Evolutionary conservation across 2,888 invertebrate genomes (phyloP), one percentile per base, ranked within the genome.

Genomic region (Drosophila stalkeri): DNA sequence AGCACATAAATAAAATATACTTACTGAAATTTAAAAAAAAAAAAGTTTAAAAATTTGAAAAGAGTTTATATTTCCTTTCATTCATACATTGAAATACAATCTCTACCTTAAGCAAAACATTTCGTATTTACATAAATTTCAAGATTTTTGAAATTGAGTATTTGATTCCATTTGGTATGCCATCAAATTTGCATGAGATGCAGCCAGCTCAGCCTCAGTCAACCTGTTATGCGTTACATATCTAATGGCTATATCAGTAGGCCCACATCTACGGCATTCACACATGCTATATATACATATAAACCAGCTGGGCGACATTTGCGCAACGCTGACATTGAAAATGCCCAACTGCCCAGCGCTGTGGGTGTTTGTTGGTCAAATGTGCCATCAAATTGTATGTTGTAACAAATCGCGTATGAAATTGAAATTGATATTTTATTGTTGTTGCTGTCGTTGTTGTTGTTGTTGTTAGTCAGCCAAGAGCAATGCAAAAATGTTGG

Each of bases 311-410:
- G 72, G 68, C 72, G 68, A 81, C 76, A 75, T 78, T 82, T 88
- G 77, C 86, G 82, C 86, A 88, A 86, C 51, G 72, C 57, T 88
- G 88, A 89, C 87, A 88, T 88, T 88, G 87, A 88, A 88, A 80
- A 82, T 86, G 80, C 75, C 71, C 77, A 80, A 64, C 80, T 71
- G 69, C 64, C 77, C 57, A 68, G 31, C 56, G 51, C 57, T 63
- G 85, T 78, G 80, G 82, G 82, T 82, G 83, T 83, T 76, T 70
- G 64, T 63, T 83, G 86, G 81, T 73, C 82, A 80, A 84, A 85
- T 81, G 85, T 77, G 80, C 83, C 81, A 85, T 85, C 80, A 72
- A 84, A 79, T 70, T 60, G 73, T 43, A 59, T 86, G 74, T 83
- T 85, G 86, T 70, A 86, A 86, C 75, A 78, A 83, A 78, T 65